Conservation (phyloP, 2,797 vertebrate genomes). For the Epinephelus malabaricus region DNA sequence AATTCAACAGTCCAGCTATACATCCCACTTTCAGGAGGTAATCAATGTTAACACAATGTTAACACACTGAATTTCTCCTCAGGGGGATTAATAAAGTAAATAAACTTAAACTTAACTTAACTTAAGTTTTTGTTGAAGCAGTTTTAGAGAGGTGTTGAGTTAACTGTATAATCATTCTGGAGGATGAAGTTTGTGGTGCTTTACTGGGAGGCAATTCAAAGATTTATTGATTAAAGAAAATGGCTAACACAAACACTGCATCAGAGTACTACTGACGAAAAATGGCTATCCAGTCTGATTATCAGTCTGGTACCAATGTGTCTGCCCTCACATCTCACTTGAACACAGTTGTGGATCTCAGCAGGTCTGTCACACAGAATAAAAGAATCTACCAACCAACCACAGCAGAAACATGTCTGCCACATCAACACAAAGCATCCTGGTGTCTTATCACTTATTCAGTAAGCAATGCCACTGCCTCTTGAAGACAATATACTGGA, state of each 20-base stretch:
- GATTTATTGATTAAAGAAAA: neutral
- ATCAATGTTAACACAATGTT: too few species aligned
- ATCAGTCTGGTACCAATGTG: neutral
- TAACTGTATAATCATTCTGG: neutral
- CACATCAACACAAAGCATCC: conserved; percentile 45
- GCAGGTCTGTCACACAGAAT: neutral
- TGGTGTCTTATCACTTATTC: conserved; percentile 54
- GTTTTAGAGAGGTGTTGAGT: neutral
- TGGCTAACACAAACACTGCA: neutral
- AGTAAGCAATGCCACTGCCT: conserved; percentile 18
- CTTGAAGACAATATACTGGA: conserved; percentile 27
- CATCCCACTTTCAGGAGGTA: neutral
- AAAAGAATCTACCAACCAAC: conserved; percentile 11
- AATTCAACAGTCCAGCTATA: neutral
- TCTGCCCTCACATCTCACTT: neutral
- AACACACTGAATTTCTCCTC: too few species aligned
- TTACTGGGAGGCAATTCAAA: neutral
- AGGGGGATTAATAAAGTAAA: too few species aligned
- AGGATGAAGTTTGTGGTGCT: neutral
- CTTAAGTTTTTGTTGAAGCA: too few species aligned
- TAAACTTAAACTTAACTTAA: too few species aligned
- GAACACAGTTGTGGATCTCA: conserved; percentile 7
- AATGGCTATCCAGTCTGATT: neutral
- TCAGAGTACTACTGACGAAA: neutral
- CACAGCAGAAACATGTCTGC: conserved; percentile 16